A percentile compares a stretch with the other conserved stretches of the same genome.
phyloP scores from a whole-genome alignment of 2,888 invertebrate genomes.

The Eupithecia insigniata region DNA sequence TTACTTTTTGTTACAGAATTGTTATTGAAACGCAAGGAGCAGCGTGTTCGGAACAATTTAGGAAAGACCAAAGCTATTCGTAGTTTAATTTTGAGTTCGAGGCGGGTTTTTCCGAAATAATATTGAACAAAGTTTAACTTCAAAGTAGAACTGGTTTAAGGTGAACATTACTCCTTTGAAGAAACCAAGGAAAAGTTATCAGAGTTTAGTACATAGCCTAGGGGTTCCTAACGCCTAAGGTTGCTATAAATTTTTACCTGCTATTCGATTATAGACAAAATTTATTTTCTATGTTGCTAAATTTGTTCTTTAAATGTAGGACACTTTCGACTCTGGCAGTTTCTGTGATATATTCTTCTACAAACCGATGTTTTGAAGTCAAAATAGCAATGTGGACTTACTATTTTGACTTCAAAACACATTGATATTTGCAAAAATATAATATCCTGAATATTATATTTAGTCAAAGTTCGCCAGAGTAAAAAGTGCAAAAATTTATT shows the following conservation, averaged over 20 bases:
- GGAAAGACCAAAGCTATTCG: constrained; percentile 40
- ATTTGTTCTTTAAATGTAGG: background rate
- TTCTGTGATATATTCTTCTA: background rate
- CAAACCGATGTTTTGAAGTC: background rate
- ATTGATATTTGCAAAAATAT: too few species aligned
- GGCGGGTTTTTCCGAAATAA: constrained; percentile 21
- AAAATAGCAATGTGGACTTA: too few species aligned
- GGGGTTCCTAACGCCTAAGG: background rate
- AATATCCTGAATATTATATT: too few species aligned
- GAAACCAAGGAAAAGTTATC: constrained; percentile 12
- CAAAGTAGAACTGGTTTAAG: constrained; percentile 13
- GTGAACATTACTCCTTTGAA: constrained; percentile 12
- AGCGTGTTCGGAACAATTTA: constrained; percentile 40
- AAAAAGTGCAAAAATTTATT: too few species aligned
- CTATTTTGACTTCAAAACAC: too few species aligned
- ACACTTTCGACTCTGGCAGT: background rate
- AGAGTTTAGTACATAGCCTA: background rate
- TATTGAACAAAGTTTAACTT: constrained; percentile 23
- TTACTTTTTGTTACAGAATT: constrained; percentile 31
- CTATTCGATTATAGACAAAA: too few species aligned
- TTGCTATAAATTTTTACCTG: background rate
- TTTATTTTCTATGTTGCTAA: background rate
- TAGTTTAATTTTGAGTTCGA: constrained; percentile 42
- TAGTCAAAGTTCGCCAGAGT: too few species aligned
- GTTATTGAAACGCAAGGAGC: constrained; percentile 39